Evolutionary conservation across 2,888 invertebrate genomes (phyloP), one percentile per base, ranked within the genome.

Genomic region (Polydrusus cervinus): DNA sequence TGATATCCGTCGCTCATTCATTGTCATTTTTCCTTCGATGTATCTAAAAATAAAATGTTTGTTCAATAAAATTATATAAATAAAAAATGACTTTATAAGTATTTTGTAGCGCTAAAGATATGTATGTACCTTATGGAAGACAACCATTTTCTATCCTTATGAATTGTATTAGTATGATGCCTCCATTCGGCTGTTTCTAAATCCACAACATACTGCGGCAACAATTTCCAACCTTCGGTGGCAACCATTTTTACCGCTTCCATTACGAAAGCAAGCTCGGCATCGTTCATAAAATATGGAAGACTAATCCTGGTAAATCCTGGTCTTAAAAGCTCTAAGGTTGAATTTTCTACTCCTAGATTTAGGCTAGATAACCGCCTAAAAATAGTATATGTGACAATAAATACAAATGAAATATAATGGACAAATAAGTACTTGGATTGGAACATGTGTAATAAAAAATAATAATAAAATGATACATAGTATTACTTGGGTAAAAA

Each of bases 161-260:
- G 92, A 6, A 93, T 90, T 61, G 93, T 90, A 85, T 95, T 94
- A 0, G 93, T 91, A 82, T 93, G 93, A 84, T 97, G 96, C 76
- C 93, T 91, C 96, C 97, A 97, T 85, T 96, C 96, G 0, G 95
- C 97, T 0, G 95, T 96, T 84, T 95, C 93, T 6, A 94, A 91
- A 84, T 96, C 95, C n/a, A 96, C 91, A 10, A 93, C 90, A 85
- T 97, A 97, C 85, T 96, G 94, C 0, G 97, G 97, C 67, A 97
- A 86, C 51, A 97, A 90, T 83, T 95, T 95, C 95, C 96, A 96
- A 0, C 93, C 97, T 88, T 96, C 93, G 3, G 94, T 93, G 0
- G 96, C 95, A 0, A 96, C 94, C 92, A 96, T 93, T 85, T 93
- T 93, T 16, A 97, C 88, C 0, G 96, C 95, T 86, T 95, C 94